These are phyloP conservation scores for Myocastor coypus DNA, from an alignment of 2,113 vertebrate species.

Conservation along the genomic window DNA sequence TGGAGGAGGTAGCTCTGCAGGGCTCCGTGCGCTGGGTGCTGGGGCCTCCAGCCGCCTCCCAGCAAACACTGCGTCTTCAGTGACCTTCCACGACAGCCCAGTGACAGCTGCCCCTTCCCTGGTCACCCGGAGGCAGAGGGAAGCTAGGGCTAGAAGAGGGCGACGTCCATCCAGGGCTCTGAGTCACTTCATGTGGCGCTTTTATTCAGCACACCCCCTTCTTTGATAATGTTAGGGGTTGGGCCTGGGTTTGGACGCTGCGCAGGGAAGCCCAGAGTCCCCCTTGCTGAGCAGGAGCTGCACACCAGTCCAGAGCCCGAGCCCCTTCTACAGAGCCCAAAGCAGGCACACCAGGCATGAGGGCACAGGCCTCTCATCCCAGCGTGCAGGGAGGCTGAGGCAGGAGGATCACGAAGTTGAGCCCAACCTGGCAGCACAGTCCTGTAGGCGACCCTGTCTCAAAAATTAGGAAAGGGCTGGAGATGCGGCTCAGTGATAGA, in stretches of 20 bases:
- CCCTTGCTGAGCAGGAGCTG: too few relatives aligned
- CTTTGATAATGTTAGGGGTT: neutral
- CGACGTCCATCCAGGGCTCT: neutral
- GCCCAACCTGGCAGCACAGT: neutral
- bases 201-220: neutral
- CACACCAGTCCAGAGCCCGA: neutral
- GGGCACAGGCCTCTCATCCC: neutral
- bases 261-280: neutral
- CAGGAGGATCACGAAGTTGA: neutral
- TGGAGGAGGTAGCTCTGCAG: neutral
- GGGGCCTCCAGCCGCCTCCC: neutral
- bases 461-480: neutral
- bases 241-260: neutral
- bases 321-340: neutral
- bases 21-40: too few relatives aligned
- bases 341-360: neutral
- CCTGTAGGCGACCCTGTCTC: neutral
- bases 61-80: slow-evolving; percentile 5
- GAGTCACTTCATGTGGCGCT: neutral
- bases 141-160: neutral
- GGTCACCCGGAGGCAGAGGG: neutral
- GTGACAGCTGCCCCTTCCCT: neutral
- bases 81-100: slow-evolving; percentile 48
- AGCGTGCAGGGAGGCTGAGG: neutral
- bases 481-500: neutral